Base-by-base conservation (phyloP, 2,888 invertebrate species). In the Chymomyza procnemis region DNA sequence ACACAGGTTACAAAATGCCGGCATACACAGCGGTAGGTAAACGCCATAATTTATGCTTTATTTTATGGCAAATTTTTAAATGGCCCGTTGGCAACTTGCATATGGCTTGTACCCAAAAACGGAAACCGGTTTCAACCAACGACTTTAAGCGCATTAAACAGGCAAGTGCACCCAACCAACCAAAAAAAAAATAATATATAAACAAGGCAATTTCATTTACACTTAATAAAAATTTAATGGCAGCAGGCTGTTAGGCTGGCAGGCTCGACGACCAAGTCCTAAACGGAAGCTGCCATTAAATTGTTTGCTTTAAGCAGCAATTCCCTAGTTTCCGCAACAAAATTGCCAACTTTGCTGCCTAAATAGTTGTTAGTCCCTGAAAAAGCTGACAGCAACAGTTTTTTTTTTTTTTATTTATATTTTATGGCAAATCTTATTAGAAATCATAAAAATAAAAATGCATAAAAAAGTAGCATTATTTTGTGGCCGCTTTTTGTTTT, bases 141-240 rank as follows among this genome's bases (percentile, higher is more conserved):
- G 62, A 66, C 80, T 72, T 68, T 69, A 76, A 75, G 79, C 79
- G 80, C 78, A 78, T 71, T 75, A 73, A 76, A 54, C 54, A 22
- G 14, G 8, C 18, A 26, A 55, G 18, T 3, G 46, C 2, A 19
- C 16, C 19, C 16, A 19, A 50, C 16, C 47, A 16, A 47, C 4
- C 4, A 14, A 41, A 14, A 9, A 18, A 14, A 34, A n/a, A 21
- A 18, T 22, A 41, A 16, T 6, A 48, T 9, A 41, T 12, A 48
- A 30, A 46, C 71, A 67, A 69, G 73, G 62, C 85, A 82, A 82
- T 73, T 82, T 87, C 83, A 74, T 71, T 87, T 77, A 80, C 87
- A 81, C 81, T 82, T 79, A 72, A 81, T 85, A 81, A 87, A 82
- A 71, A 80, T 76, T 71, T 76, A 86, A 86, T 86, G 82, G 62